phyloP scores from a whole-genome alignment of 2,113 vertebrate genomes.

The Nematolebias whitei region DNA sequence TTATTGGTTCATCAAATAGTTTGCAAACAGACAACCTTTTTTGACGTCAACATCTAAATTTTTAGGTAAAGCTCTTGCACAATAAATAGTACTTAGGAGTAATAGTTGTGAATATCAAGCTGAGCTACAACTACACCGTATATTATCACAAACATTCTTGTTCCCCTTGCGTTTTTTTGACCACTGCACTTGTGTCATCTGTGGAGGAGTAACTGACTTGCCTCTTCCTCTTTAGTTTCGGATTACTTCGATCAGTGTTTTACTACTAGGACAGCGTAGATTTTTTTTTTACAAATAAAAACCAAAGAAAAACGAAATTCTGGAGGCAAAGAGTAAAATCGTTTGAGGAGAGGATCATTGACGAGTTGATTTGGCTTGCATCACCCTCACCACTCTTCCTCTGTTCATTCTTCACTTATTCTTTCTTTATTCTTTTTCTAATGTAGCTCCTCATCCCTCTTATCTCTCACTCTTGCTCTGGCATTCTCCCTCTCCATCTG shows the following conservation, averaged over 20 bases:
- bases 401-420: constrained; percentile 10
- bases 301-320: background rate
- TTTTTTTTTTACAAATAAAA: background rate
- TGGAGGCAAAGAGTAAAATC: background rate
- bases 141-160: too few relatives aligned
- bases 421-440: constrained; percentile 7
- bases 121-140: too few relatives aligned
- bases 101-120: too few relatives aligned
- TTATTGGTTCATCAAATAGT: too few relatives aligned
- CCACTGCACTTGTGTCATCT: too few relatives aligned
- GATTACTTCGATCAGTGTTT: background rate
- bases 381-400: constrained; percentile 20
- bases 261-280: background rate
- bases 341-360: background rate
- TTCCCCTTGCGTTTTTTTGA: too few relatives aligned
- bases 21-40: too few relatives aligned
- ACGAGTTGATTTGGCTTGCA: constrained; percentile 16
- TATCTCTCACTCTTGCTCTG: constrained; percentile 45
- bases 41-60: too few relatives aligned
- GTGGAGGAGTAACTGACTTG: background rate
- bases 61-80: too few relatives aligned
- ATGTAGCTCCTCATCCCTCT: constrained; percentile 11
- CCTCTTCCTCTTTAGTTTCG: background rate
- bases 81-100: too few relatives aligned
- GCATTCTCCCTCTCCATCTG: constrained; percentile 75